phyloP scores from a whole-genome alignment of 92 coral and sea anemone genomes.

The Pocillopora meandrina region DNA sequence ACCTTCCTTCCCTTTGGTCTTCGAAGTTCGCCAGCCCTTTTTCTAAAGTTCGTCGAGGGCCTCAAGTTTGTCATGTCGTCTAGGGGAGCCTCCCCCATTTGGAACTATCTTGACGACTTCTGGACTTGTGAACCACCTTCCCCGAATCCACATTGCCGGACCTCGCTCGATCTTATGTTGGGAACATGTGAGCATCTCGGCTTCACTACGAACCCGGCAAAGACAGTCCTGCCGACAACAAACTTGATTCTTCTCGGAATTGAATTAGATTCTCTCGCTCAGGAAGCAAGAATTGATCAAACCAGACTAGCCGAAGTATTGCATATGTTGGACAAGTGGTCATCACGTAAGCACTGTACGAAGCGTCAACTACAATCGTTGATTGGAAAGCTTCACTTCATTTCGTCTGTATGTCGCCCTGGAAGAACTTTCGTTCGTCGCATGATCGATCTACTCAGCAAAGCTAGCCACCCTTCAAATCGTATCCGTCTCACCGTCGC shows the following conservation, averaged over 20 bases:
- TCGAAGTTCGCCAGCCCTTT: conserved; percentile 43
- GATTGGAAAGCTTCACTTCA: conserved; percentile 50
- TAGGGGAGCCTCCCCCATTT: background rate
- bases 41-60: conserved; percentile 32
- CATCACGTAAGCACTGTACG: conserved; percentile 27
- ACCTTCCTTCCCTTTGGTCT: conserved; percentile 42
- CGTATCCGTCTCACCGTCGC: conserved; percentile 45
- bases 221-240: conserved; percentile 39
- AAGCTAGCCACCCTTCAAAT: conserved; percentile 40
- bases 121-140: conserved; percentile 48
- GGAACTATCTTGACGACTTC: conserved; percentile 53
- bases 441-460: conserved; percentile 52
- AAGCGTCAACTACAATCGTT: conserved; percentile 64
- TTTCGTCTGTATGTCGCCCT: conserved; percentile 54
- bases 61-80: conserved; percentile 24
- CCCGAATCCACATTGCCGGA: conserved; percentile 22
- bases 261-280: conserved; percentile 20
- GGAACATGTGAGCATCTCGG: conserved; percentile 34
- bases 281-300: conserved; percentile 32
- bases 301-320: conserved; percentile 35
- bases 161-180: conserved; percentile 26
- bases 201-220: conserved; percentile 32
- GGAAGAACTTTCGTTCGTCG: conserved; percentile 61
- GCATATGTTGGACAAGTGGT: conserved; percentile 33
- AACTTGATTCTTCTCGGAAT: conserved; percentile 25